Base-by-base conservation (phyloP, 2,888 invertebrate genomes). In the Drosophila longiperda region DNA sequence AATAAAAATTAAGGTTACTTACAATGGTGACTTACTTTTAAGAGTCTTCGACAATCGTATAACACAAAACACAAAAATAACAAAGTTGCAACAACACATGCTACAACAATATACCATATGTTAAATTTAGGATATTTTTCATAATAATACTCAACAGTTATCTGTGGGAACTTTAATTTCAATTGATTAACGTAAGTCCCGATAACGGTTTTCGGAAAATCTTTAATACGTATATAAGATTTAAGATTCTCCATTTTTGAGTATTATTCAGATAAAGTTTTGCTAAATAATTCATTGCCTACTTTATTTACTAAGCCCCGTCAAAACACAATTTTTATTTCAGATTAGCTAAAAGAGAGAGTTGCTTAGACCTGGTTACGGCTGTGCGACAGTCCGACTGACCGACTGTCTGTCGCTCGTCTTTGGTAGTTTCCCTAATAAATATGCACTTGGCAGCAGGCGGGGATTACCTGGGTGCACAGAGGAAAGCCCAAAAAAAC, bases 401-500 rank as follows among this genome's bases (percentile, higher is more conserved):
- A 12, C 12, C 11, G 20, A 42, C 6, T 20, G 20, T 42, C 12
- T 11, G 34, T 36, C 36, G 15, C 15, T 45, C n/a, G 26, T 45
- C 33, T 26, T 4, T 32, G 32, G 26, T 52, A 52, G 68, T 38
- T 33, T 55, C 32, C 23, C 23, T 8, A 26, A 50, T 50, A 67
- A 68, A 68, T 53, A 58, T 29, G 34, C 36, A 52, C n/a, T 48
- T 34, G 48, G 45, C 32, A 40, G 38, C 17, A 55, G 15, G 2
- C 17, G 62, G 61, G 66, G 32, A 49, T 60, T 79, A 67, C 68
- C 80, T 72, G 71, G 45, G 62, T 20, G 45, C 45, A 45, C 48
- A 62, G 54, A 63, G 64, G 53, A 71, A 75, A 63, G 20, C 71
- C 78, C n/a, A n/a, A n/a, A n/a, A n/a, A n/a, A n/a, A n/a, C n/a